phyloP scores from a whole-genome alignment of 2,888 invertebrate genomes.

The Polydrusus tereticollis region DNA sequence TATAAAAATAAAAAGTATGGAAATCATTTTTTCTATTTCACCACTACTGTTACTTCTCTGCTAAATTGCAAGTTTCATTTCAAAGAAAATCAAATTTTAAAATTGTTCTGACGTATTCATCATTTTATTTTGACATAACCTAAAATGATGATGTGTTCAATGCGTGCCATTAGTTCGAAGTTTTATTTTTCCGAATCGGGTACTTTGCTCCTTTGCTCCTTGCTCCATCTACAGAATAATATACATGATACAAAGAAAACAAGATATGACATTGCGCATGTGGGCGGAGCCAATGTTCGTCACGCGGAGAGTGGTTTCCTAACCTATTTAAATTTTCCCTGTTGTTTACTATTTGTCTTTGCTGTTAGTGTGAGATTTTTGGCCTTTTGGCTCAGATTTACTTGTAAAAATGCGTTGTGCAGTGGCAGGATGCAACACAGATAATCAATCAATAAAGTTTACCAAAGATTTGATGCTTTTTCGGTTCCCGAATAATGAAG shows the following conservation, averaged over 20 bases:
- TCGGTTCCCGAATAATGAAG: too few relatives aligned
- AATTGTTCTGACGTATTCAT: conserved; percentile 34
- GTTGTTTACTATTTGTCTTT: too few relatives aligned
- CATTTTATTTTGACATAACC: conserved; percentile 24
- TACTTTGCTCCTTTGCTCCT: not conserved
- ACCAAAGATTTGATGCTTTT: too few relatives aligned
- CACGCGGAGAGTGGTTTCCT: too few relatives aligned
- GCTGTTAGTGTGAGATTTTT: too few relatives aligned
- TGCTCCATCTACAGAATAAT: not conserved
- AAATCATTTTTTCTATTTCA: conserved; percentile 16
- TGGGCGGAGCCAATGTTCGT: too few relatives aligned
- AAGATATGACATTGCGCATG: too few relatives aligned
- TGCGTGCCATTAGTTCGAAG: not conserved
- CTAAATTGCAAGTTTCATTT: conserved; percentile 6
- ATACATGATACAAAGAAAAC: not conserved
- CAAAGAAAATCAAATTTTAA: conserved; percentile 14
- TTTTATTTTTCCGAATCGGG: not conserved
- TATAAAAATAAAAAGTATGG: not conserved
- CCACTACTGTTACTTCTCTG: not conserved
- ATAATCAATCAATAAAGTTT: too few relatives aligned
- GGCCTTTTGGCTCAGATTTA: too few relatives aligned
- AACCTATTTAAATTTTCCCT: too few relatives aligned
- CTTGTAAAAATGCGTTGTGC: too few relatives aligned
- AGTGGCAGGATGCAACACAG: too few relatives aligned
- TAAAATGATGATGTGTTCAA: conserved; percentile 18